Conservation (phyloP, 2,113 vertebrate species). For the Cryptomyrus ogoouensis region DNA sequence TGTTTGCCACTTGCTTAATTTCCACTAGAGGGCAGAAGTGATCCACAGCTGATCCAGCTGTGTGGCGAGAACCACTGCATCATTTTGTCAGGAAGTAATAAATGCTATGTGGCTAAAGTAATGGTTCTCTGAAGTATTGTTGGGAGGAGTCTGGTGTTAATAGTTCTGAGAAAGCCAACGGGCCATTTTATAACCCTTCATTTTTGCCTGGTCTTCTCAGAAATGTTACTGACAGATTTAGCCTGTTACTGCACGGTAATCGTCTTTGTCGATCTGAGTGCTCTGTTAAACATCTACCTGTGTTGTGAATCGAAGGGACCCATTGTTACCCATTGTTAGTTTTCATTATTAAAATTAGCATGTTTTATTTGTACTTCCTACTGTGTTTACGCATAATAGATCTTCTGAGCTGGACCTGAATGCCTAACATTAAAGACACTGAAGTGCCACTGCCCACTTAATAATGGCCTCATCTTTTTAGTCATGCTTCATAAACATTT, state of each 20-base stretch:
- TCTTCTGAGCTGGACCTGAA: not conserved
- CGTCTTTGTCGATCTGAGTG: not conserved
- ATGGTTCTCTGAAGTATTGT: not conserved
- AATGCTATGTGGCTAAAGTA: not conserved
- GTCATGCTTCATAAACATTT: not conserved
- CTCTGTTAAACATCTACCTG: not conserved
- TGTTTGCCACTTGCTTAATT: not conserved
- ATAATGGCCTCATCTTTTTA: not conserved
- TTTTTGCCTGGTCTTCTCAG: not conserved
- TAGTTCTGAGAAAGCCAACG: not conserved
- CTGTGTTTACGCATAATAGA: not conserved
- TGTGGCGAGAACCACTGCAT: not conserved
- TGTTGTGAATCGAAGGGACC: not conserved
- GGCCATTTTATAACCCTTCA: not conserved
- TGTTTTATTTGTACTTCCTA: not conserved
- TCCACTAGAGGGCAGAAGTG: conserved; percentile 65
- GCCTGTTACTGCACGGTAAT: not conserved
- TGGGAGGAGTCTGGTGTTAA: not conserved
- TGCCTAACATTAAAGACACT: not conserved
- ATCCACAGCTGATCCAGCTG: conserved; percentile 36
- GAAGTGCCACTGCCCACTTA: not conserved
- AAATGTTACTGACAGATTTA: not conserved
- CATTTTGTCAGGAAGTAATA: not conserved
- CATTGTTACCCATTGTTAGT: not conserved
- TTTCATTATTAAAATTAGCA: not conserved